Percentiles rank a stretch among this genome's conserved stretches.
These are phyloP conservation scores for Carettochelys insculpta DNA, from an alignment of 2,113 vertebrate genomes.

Conservation along the genomic window DNA sequence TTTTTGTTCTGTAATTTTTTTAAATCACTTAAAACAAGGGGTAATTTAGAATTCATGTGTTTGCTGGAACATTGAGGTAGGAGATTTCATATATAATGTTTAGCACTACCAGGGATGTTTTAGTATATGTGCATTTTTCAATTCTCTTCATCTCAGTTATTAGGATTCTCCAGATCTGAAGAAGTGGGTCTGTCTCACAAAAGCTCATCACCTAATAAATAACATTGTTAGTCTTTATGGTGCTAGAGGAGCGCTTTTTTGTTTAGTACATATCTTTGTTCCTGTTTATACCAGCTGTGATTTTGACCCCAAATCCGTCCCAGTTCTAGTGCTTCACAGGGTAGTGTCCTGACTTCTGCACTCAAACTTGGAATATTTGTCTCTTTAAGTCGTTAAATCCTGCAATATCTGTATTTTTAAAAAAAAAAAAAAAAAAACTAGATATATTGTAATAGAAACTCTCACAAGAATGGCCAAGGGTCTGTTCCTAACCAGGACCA, in stretches of 20 bases:
- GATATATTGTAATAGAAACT: conserved; percentile 5
- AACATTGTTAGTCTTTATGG: too few species aligned
- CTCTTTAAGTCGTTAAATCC: neutral
- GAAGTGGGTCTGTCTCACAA: too few species aligned
- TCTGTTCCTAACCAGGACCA: neutral
- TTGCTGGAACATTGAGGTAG: neutral
- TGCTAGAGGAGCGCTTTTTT: too few species aligned
- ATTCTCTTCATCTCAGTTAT: too few species aligned
- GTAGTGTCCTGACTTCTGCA: neutral
- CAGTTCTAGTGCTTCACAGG: too few species aligned
- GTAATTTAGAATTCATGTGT: neutral
- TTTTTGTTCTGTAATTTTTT: neutral
- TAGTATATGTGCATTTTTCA: neutral
- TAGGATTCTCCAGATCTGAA: too few species aligned
- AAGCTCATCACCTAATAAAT: too few species aligned
- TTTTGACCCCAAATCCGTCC: neutral
- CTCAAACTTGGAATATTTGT: too few species aligned
- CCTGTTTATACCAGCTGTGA: neutral
- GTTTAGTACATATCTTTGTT: too few species aligned
- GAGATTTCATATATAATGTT: neutral
- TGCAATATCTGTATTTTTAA: too few species aligned
- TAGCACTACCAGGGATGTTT: neutral
- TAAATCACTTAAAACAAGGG: neutral
- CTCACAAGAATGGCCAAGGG: conserved; percentile 6
- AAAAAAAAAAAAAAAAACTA: too few species aligned